These are phyloP conservation scores for Troglohyphantes excavatus DNA, from an alignment of 2,888 invertebrate species.

Conservation along the genomic window DNA sequence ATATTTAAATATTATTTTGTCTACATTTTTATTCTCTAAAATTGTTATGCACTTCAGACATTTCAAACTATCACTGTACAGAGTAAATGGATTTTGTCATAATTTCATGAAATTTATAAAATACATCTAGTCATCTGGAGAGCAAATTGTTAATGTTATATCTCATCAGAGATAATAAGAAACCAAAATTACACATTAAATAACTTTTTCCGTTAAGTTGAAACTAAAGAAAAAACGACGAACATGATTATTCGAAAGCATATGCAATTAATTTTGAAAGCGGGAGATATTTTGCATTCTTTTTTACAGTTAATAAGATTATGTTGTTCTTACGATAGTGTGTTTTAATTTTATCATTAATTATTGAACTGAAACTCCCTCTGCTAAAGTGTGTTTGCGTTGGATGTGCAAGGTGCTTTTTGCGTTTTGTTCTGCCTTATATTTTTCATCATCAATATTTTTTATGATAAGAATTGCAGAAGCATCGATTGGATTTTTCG, in stretches of 20 bases:
- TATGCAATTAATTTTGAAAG: conserved; percentile 31
- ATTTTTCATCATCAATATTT: background rate
- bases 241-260: conserved; percentile 25
- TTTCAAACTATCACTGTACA: no score
- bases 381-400: background rate
- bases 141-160: conserved; percentile 19
- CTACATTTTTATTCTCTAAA: no score
- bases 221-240: background rate
- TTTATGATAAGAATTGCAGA: background rate
- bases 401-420: background rate
- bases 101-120: no score
- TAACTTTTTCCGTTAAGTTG: conserved; percentile 5
- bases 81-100: no score
- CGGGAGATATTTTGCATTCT: conserved; percentile 6
- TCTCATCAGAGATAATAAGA: conserved; percentile 46
- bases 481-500: no score
- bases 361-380: conserved; percentile 23
- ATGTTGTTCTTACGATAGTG: background rate
- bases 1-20: no score
- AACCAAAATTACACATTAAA: conserved; percentile 12
- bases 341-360: conserved; percentile 46
- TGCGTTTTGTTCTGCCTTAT: background rate
- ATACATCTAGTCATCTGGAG: conserved; percentile 13
- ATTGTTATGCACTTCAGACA: no score
- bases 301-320: conserved; percentile 42